Base-by-base conservation (phyloP, 2,888 invertebrate genomes). In the Cephus runcator region DNA sequence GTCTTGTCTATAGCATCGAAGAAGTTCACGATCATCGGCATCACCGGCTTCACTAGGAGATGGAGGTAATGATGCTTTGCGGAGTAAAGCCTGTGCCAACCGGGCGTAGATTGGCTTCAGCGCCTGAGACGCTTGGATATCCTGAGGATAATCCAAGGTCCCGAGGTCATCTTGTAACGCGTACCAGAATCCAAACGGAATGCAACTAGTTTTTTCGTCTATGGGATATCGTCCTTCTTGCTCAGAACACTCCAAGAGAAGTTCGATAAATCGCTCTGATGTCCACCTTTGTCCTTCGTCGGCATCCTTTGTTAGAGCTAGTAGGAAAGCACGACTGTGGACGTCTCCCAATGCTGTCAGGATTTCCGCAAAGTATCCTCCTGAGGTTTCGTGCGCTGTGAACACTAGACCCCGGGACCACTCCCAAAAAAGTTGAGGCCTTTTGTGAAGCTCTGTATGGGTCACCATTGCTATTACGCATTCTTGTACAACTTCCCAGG, bases 181-280 rank as follows among this genome's bases (percentile, higher is more conserved):
- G 90, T 97, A 98, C 98, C 98, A 98, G 91, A 98, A 97, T 4
- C 96, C 96, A 92, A 98, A 96, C 0, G 97, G 94, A 82, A 97
- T 93, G 80, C 95, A 96, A 88, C 98, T 98, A 81, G 96, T 95
- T 0, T 95, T 95, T 92, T 98, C 98, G 87, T 98, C 97, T 4
- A 96, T 93, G 0, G 98, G 98, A 92, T 97, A 98, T 83, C 96
- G 94, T 0, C 98, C 98, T 12, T 95, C 94, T 81, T 95, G 94
- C 81, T 95, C 95, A 73, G 97, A 96, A 87, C 97, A 97, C 78
- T 95, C 94, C 76, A 98, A 92, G 80, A 98, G 93, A 78, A 96
- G 93, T 81, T 95, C 94, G 0, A 98, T 93, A 73, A 97, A 90
- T 79, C 94, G 93, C 88, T 93, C 92, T 69, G 94, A 93, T 33